Conservation (phyloP, 2,797 vertebrate species). For the Moxostoma hubbsi region DNA sequence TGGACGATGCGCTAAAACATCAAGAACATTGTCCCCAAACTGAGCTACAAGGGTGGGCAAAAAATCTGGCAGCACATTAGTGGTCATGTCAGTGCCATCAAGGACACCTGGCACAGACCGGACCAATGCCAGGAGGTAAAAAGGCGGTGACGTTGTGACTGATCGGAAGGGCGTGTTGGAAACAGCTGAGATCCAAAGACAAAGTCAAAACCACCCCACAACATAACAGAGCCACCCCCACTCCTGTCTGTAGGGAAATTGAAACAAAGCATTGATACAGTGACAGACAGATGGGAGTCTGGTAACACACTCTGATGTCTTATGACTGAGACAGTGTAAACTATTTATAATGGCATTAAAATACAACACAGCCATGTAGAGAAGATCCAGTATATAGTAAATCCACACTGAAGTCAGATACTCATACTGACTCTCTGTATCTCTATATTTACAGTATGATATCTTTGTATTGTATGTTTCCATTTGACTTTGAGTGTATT, state of each 20-base stretch:
- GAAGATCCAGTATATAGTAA: no score
- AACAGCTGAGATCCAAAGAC: conserved; percentile 56
- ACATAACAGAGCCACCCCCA: conserved; percentile 22
- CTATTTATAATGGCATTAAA: conserved; percentile 17
- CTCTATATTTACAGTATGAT: no score
- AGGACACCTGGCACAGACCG: conserved; percentile 60
- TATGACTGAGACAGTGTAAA: conserved; percentile 8
- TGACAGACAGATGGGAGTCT: conserved; percentile 45
- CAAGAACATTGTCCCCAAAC: conserved; percentile 44
- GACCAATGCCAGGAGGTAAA: conserved; percentile 28
- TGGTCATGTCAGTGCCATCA: conserved; percentile 59
- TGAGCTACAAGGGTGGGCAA: conserved; percentile 49
- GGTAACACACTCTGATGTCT: conserved; percentile 4
- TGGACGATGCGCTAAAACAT: conserved; percentile 32
- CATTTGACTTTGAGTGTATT: no score
- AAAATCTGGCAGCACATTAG: conserved; percentile 60
- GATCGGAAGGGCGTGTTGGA: conserved; percentile 48
- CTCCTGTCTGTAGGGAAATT: conserved; percentile 37
- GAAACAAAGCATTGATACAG: conserved; percentile 42
- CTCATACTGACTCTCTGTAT: no score
- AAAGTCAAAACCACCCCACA: conserved; percentile 51
- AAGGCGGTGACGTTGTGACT: conserved; percentile 50
- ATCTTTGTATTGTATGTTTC: no score
- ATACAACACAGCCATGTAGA: neutral
- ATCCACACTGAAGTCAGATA: no score